phyloP scores from a whole-genome alignment of 2,797 vertebrate species.

The Argyrosomus regius region DNA sequence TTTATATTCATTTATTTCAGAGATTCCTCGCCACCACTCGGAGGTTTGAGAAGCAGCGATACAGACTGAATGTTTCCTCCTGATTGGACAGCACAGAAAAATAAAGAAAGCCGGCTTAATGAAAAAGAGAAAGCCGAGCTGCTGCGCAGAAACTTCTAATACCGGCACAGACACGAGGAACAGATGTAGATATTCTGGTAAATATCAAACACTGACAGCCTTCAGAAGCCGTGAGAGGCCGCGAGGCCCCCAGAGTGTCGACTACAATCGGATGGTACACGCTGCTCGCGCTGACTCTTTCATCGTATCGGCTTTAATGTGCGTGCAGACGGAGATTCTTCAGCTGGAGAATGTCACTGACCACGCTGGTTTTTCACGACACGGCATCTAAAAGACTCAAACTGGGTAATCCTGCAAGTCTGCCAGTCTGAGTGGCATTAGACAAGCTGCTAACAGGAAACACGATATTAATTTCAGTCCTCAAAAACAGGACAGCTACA shows the following conservation, averaged over 20 bases:
- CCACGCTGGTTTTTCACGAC: conserved; percentile 36
- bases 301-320: conserved; percentile 37
- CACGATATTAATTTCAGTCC: conserved; percentile 80
- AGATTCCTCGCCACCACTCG: no score
- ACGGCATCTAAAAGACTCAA: conserved; percentile 51
- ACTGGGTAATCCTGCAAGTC: conserved; percentile 76
- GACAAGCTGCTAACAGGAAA: conserved; percentile 76
- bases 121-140: conserved; percentile 57
- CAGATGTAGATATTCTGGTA: conserved; percentile 72
- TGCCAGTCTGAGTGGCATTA: conserved; percentile 80
- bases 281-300: conserved; percentile 46
- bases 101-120: conserved; percentile 53
- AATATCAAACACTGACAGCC: conserved; percentile 73
- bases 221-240: conserved; percentile 63
- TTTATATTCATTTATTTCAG: no score
- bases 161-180: conserved; percentile 59
- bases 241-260: conserved; percentile 49
- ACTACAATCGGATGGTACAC: conserved; percentile 59
- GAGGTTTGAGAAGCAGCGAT: no score
- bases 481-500: conserved; percentile 70
- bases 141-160: conserved; percentile 56
- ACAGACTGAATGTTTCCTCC: conserved; percentile 23
- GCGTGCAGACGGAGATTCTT: conserved; percentile 25
- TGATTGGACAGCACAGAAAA: conserved; percentile 35
- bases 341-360: conserved; percentile 37